Evolutionary conservation across 2,797 vertebrate genomes (phyloP).

Genomic region (Ambastaia sidthimunki): DNA sequence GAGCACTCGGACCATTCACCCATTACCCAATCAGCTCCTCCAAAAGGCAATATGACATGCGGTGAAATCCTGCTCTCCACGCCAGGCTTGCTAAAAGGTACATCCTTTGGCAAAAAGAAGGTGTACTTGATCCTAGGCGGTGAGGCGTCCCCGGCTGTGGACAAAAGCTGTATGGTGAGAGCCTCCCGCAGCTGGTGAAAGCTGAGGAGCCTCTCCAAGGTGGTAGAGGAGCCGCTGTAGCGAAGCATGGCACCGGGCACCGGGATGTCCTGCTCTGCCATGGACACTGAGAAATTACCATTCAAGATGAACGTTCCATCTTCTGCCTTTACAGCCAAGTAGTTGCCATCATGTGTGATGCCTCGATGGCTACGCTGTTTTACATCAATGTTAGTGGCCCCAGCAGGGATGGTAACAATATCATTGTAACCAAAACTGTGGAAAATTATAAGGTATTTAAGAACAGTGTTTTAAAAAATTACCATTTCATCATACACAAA

Average conservation of each 20-base stretch:
- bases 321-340: constrained; percentile 86
- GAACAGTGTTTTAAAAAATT: background rate
- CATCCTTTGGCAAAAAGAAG: constrained; percentile 89
- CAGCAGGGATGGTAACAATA: constrained; percentile 90
- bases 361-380: constrained; percentile 93
- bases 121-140: constrained; percentile 92
- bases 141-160: constrained; percentile 81
- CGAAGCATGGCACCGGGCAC: constrained; percentile 88
- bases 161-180: constrained; percentile 88
- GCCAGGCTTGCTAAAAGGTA: constrained; percentile 79
- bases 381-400: constrained; percentile 93
- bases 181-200: constrained; percentile 86
- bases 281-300: constrained; percentile 90
- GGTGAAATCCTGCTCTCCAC: constrained; percentile 77
- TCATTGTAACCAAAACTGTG: constrained; percentile 92
- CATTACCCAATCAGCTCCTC: constrained; percentile 84
- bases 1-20: constrained; percentile 95
- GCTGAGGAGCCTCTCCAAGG: constrained; percentile 93
- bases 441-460: constrained; percentile 25
- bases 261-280: constrained; percentile 91
- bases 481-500: background rate
- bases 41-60: constrained; percentile 82
- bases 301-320: constrained; percentile 90
- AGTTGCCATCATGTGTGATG: constrained; percentile 89
- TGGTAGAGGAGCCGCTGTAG: constrained; percentile 94